Evolutionary conservation across 2,113 vertebrate species (phyloP).

Genomic region (Numenius arquata): DNA sequence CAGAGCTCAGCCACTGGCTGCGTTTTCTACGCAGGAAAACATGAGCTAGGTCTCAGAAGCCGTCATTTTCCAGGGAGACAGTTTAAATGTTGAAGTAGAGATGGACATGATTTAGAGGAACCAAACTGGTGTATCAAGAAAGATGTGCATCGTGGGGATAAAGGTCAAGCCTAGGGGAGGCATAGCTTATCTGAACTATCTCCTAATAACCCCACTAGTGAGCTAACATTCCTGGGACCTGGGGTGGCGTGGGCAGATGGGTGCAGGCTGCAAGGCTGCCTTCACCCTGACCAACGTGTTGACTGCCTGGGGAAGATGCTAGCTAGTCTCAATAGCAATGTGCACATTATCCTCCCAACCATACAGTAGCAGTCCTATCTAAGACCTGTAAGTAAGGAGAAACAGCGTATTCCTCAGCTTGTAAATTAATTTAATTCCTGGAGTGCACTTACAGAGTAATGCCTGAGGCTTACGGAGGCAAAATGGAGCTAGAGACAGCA

Average conservation of each 20-base stretch:
- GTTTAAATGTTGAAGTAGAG: background rate
- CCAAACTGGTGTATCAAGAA: background rate
- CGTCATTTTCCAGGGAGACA: background rate
- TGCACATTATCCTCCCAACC: background rate
- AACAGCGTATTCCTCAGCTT: conserved; percentile 13
- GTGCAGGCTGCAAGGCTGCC: background rate
- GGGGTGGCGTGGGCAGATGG: background rate
- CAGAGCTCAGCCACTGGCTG: no score
- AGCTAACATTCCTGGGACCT: background rate
- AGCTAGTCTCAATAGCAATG: background rate
- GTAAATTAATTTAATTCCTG: conserved; percentile 62
- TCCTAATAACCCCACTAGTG: background rate
- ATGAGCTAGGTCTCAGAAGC: background rate
- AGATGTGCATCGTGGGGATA: background rate
- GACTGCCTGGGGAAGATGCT: background rate
- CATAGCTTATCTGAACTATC: background rate
- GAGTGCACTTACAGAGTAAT: conserved; percentile 42
- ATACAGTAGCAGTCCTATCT: conserved; percentile 15
- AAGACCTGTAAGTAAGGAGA: conserved; percentile 36
- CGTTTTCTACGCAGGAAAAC: background rate
- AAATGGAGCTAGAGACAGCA: conserved; percentile 22
- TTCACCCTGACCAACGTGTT: background rate
- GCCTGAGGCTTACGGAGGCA: conserved; percentile 31
- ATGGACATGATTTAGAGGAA: background rate
- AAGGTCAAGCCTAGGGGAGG: background rate